These are phyloP conservation scores for Danio kyathit DNA, from an alignment of 2,797 vertebrate species.

Conservation along the genomic window DNA sequence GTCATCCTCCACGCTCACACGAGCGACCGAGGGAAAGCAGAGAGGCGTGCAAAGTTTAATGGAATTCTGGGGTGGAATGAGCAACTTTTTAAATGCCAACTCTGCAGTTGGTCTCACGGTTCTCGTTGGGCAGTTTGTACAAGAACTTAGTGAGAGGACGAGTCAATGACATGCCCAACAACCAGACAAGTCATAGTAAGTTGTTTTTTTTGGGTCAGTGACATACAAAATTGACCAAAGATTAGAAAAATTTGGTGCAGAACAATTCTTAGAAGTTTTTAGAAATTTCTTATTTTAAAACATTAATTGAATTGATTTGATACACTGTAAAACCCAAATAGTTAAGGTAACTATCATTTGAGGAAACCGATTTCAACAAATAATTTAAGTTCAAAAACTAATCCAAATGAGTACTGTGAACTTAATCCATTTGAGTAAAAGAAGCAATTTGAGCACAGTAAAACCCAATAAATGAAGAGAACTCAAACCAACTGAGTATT, in stretches of 20 bases:
- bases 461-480: too few species aligned
- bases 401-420: too few species aligned
- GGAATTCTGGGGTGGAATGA: constrained; percentile 75
- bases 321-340: too few species aligned
- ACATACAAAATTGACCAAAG: not conserved
- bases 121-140: constrained; percentile 48
- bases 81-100: constrained; percentile 61
- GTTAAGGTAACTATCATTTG: too few species aligned
- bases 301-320: not conserved
- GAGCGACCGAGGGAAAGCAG: constrained; percentile 66
- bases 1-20: constrained; percentile 56
- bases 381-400: too few species aligned
- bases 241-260: not conserved
- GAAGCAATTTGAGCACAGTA: too few species aligned
- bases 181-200: not conserved
- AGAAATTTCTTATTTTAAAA: not conserved
- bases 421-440: too few species aligned
- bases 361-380: too few species aligned
- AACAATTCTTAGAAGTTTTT: not conserved
- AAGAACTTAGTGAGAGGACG: constrained; percentile 51
- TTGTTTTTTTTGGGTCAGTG: not conserved
- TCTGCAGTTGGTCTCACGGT: constrained; percentile 69
- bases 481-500: too few species aligned
- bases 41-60: constrained; percentile 78
- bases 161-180: constrained; percentile 49